phyloP scores from a whole-genome alignment of 2,797 vertebrate species.

The Spinus olivaceus region DNA sequence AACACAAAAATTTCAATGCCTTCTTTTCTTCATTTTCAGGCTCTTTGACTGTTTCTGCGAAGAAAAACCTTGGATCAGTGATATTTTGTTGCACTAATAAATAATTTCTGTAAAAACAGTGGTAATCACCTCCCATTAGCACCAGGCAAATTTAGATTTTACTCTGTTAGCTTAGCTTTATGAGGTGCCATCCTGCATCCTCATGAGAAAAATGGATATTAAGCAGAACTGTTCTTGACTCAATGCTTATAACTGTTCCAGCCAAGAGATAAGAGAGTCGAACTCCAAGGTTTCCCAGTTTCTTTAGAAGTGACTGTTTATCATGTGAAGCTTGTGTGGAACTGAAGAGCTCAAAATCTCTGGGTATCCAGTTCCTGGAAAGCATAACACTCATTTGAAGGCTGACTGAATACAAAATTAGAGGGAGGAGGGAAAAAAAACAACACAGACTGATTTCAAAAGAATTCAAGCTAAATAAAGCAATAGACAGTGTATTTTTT shows the following conservation, averaged over 20 bases:
- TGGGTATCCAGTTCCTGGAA: not conserved
- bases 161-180: not conserved
- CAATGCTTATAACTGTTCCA: not conserved
- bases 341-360: not conserved
- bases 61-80: not conserved
- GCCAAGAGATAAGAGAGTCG: not conserved
- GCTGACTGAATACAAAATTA: not conserved
- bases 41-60: not conserved
- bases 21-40: not conserved
- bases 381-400: not conserved
- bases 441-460: not conserved
- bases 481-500: not conserved
- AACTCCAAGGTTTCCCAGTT: not conserved
- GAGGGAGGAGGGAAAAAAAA: not conserved
- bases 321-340: not conserved
- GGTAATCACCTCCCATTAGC: not conserved
- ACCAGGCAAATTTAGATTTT: not conserved
- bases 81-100: not conserved
- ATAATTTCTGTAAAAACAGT: not conserved
- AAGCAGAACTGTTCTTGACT: not conserved
- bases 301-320: not conserved
- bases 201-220: not conserved
- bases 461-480: not conserved
- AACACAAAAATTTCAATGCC: not conserved
- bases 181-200: not conserved